A percentile compares a stretch with the other conserved stretches of the same genome.
These are phyloP conservation scores for Mellivora capensis DNA, from an alignment of 2,113 vertebrate species.

Conservation along the genomic window DNA sequence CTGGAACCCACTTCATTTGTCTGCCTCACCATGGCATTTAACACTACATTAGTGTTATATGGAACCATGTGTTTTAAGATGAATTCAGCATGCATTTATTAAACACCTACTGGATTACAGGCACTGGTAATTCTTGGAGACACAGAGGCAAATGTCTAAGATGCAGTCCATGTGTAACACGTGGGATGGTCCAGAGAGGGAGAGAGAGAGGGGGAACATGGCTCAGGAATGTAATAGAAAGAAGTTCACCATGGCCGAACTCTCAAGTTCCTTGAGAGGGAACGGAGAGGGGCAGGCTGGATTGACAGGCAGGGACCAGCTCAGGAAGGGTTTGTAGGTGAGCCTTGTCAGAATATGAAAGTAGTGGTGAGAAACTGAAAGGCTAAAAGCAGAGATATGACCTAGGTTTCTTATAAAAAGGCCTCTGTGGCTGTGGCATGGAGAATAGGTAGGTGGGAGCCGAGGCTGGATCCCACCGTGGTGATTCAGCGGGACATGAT, in stretches of 20 bases:
- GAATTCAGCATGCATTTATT: not conserved
- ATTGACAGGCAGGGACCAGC: not conserved
- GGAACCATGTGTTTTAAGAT: not conserved
- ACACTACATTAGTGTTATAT: not conserved
- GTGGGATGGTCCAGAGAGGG: not conserved
- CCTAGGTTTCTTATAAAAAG: not conserved
- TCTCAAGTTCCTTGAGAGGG: not conserved
- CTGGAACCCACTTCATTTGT: not conserved
- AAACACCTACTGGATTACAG: not conserved
- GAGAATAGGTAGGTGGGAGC: not conserved
- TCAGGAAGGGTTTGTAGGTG: not conserved
- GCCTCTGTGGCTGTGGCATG: accelerated
- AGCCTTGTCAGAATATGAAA: not conserved
- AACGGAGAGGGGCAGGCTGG: not conserved
- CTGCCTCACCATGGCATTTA: not conserved
- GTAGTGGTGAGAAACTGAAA: not conserved
- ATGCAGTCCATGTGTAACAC: not conserved
- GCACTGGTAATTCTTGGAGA: not conserved
- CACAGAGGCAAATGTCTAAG: not conserved
- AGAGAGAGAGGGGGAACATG: too few relatives aligned
- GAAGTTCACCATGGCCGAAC: not conserved
- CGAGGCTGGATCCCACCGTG: accelerated
- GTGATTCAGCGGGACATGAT: not conserved
- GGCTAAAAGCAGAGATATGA: not conserved
- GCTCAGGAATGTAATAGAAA: not conserved